Evolutionary conservation across 2,113 vertebrate genomes (phyloP).

Genomic region (Turnix velox): DNA sequence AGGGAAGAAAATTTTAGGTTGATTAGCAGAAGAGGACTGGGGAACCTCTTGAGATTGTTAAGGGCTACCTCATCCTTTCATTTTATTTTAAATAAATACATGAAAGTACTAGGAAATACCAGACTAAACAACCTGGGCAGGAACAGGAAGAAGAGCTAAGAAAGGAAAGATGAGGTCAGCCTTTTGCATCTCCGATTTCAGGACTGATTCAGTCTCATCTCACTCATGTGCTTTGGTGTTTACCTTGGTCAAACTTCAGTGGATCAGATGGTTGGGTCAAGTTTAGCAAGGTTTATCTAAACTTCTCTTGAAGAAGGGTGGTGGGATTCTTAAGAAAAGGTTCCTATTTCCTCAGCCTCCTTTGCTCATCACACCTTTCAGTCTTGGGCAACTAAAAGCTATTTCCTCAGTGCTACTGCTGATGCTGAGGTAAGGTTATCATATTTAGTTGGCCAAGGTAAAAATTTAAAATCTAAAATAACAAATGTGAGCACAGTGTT

Average conservation of each 20-base stretch:
- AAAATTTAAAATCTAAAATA: not conserved
- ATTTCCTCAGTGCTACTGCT: not conserved
- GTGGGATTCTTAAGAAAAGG: not conserved
- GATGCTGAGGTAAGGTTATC: not conserved
- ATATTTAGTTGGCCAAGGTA: not conserved
- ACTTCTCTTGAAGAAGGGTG: not conserved
- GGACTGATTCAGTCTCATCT: not conserved
- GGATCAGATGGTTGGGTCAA: not conserved
- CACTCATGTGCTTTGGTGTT: not conserved
- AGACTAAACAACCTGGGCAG: not conserved
- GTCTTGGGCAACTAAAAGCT: not conserved
- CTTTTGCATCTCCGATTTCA: not conserved
- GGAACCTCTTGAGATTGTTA: not conserved
- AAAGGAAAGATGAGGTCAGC: not conserved
- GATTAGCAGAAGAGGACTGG: not conserved
- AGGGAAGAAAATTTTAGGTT: not conserved
- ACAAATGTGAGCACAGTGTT: not conserved
- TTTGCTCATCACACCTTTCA: not conserved
- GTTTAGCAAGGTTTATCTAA: not conserved
- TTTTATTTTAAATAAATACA: not conserved
- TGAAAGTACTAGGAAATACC: not conserved
- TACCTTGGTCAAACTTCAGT: not conserved
- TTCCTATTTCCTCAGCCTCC: not conserved
- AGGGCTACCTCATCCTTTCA: not conserved
- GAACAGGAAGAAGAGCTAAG: not conserved